Conservation (phyloP, 2,888 invertebrate genomes). For the Dendrolimus houi region DNA sequence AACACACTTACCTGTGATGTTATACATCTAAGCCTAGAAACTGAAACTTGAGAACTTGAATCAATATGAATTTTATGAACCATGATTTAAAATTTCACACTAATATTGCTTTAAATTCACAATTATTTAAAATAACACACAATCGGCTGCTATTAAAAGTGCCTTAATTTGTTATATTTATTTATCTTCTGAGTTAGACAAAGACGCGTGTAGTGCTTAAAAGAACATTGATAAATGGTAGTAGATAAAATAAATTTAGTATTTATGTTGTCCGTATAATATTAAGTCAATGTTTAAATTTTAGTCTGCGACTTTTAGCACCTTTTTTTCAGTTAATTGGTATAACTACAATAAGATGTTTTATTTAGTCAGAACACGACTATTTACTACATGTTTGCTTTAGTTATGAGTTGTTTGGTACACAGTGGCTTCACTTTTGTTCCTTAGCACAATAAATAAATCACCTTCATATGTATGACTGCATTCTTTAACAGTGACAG, state of each 20-base stretch:
- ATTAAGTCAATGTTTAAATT: background rate
- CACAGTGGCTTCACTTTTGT: no score
- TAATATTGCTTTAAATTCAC: background rate
- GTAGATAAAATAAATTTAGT: background rate
- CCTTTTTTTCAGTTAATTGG: background rate
- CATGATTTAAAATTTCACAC: background rate
- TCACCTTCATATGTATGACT: no score
- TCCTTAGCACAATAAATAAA: no score
- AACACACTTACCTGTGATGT: background rate
- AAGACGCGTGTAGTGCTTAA: background rate
- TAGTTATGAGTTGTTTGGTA: no score
- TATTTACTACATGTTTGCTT: background rate
- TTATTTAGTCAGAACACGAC: background rate
- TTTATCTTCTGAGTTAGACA: no score
- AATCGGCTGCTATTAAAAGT: no score
- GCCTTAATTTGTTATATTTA: no score
- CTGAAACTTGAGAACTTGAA: background rate
- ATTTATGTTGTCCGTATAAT: background rate
- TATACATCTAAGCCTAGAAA: background rate
- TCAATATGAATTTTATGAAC: background rate
- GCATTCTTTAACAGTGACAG: no score
- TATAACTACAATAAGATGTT: background rate
- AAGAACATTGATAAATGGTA: background rate
- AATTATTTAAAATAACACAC: no score
- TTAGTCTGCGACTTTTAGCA: background rate